Evolutionary conservation across 2,113 vertebrate species (phyloP).

Genomic region (Onychostoma macrolepis): DNA sequence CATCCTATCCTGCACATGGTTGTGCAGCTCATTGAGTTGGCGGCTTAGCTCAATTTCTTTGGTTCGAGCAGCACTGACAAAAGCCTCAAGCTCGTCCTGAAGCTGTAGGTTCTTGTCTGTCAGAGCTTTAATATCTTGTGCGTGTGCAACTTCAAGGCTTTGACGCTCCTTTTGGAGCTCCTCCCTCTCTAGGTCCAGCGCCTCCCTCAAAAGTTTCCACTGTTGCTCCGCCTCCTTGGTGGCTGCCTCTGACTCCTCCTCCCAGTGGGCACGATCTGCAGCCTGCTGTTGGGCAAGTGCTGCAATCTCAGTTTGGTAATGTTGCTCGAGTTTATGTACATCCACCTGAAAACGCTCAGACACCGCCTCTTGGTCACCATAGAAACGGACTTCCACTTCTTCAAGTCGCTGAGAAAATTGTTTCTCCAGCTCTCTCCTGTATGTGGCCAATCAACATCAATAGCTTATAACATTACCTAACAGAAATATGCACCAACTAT

Average conservation of each 20-base stretch:
- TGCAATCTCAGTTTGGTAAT: constrained; percentile 74
- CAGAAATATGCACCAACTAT: background rate
- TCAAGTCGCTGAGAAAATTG: constrained; percentile 84
- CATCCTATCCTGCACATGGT: constrained; percentile 69
- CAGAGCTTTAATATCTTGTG: constrained; percentile 72
- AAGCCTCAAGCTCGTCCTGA: constrained; percentile 73
- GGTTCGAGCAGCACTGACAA: constrained; percentile 65
- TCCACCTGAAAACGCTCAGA: constrained; percentile 74
- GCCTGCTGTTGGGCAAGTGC: constrained; percentile 70
- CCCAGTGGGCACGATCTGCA: constrained; percentile 80
- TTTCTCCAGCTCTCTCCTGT: constrained; percentile 86
- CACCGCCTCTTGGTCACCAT: constrained; percentile 76
- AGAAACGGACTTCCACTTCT: constrained; percentile 81
- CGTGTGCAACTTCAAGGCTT: constrained; percentile 73
- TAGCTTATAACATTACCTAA: background rate
- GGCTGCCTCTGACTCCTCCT: constrained; percentile 78
- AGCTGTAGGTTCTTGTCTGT: constrained; percentile 76
- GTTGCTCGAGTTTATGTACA: constrained; percentile 74
- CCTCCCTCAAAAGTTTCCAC: constrained; percentile 67
- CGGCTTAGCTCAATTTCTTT: constrained; percentile 73
- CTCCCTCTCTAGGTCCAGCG: constrained; percentile 70
- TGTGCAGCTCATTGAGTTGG: constrained; percentile 76
- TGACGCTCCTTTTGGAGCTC: constrained; percentile 72
- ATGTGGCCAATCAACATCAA: constrained; percentile 72
- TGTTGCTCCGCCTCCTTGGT: constrained; percentile 71